Percentiles rank a stretch among this genome's conserved stretches.
Evolutionary conservation across 2,797 vertebrate genomes (phyloP).

Genomic region (Malacoraja senta): DNA sequence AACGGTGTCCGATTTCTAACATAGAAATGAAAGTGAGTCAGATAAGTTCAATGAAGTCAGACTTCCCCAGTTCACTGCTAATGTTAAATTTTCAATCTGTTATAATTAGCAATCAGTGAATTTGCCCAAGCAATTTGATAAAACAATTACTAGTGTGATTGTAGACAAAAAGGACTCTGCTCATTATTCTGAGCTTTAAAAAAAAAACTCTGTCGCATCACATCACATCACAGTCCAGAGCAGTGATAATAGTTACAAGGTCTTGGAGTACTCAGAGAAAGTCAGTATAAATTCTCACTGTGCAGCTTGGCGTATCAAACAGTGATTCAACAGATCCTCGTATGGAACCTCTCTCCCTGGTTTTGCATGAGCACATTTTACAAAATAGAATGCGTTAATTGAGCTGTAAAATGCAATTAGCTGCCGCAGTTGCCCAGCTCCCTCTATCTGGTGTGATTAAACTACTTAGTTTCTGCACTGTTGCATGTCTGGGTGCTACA

Average conservation of each 20-base stretch:
- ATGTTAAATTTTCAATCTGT: background rate
- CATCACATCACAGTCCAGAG: conserved; percentile 19
- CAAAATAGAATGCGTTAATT: conserved; percentile 49
- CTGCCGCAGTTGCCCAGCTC: conserved; percentile 48
- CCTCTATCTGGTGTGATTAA: conserved; percentile 53
- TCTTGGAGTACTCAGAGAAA: background rate
- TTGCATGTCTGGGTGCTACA: conserved; percentile 44
- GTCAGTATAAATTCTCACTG: conserved; percentile 26
- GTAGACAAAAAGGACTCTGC: background rate
- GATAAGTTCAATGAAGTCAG: background rate
- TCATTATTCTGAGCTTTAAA: background rate
- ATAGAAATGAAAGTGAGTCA: background rate
- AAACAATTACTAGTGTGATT: background rate
- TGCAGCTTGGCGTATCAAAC: conserved; percentile 24
- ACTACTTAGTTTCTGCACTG: conserved; percentile 45
- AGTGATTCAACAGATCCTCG: conserved; percentile 10
- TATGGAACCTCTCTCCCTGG: conserved; percentile 19
- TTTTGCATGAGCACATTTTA: conserved; percentile 28
- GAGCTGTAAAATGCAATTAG: conserved; percentile 55
- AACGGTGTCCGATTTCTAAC: background rate
- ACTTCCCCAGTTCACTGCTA: background rate
- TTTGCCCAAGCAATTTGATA: conserved; percentile 16
- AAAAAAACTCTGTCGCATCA: conserved; percentile 31
- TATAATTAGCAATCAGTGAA: conserved; percentile 12
- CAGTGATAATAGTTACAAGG: conserved; percentile 11